Percentiles rank a stretch among this genome's conserved stretches.
Conservation (phyloP, 2,797 vertebrate genomes). For the Myripristis murdjan region DNA sequence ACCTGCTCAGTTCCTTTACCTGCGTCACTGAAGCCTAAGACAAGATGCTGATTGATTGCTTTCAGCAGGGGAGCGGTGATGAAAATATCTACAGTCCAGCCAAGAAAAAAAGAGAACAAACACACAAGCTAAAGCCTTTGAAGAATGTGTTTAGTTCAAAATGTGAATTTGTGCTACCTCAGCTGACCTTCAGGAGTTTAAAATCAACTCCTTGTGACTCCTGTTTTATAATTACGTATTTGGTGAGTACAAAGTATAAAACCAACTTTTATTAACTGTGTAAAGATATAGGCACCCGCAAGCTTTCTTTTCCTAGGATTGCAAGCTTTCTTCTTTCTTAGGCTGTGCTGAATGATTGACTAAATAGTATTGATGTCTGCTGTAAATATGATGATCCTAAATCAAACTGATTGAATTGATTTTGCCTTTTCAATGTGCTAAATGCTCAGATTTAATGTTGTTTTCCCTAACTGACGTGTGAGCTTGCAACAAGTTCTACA, state of each 20-base stretch:
- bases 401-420: too few relatives aligned
- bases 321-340: too few relatives aligned
- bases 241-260: neutral
- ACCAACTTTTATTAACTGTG: neutral
- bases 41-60: conserved; percentile 88
- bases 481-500: too few relatives aligned
- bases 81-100: conserved; percentile 83
- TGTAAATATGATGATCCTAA: too few relatives aligned
- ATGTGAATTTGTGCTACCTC: conserved; percentile 51
- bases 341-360: neutral
- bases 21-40: conserved; percentile 85
- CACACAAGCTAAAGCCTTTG: conserved; percentile 45
- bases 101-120: conserved; percentile 62
- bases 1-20: conserved; percentile 81
- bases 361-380: too few relatives aligned
- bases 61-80: conserved; percentile 84
- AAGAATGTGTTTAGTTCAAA: conserved; percentile 51
- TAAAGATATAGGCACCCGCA: neutral
- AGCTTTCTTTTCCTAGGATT: neutral
- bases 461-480: too few relatives aligned
- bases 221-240: too few relatives aligned
- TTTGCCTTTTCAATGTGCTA: too few relatives aligned
- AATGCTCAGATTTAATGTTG: too few relatives aligned
- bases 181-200: conserved; percentile 31
- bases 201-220: conserved; percentile 18